Percentiles rank a stretch among this genome's conserved stretches.
Conservation (phyloP, 92 coral and sea anemone genomes). For the Micromussa lordhowensis region DNA sequence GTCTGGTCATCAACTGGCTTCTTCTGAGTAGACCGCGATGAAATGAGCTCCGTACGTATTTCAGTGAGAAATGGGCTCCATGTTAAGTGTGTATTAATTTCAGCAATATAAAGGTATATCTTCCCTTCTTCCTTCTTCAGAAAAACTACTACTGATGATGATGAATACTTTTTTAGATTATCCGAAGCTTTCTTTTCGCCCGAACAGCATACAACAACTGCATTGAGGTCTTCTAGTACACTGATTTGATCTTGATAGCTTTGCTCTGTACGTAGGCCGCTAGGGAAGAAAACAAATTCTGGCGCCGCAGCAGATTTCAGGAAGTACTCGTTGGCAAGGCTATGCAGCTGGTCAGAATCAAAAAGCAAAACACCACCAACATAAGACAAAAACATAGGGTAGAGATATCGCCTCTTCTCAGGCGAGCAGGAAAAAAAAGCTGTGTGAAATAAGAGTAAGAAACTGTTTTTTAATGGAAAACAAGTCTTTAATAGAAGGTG, state of each 20-base stretch:
- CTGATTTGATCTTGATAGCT: neutral
- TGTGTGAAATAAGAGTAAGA: neutral
- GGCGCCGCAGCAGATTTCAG: neutral
- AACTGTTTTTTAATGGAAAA: neutral
- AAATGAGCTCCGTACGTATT: conserved; percentile 2
- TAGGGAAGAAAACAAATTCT: neutral
- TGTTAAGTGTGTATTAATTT: rapidly evolving
- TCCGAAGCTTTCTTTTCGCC: neutral
- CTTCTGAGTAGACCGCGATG: conserved; percentile 3
- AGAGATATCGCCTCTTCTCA: neutral
- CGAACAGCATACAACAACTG: conserved; percentile 4
- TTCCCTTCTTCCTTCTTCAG: conserved; percentile 4
- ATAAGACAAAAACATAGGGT: neutral
- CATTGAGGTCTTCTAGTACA: neutral
- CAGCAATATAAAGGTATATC: neutral
- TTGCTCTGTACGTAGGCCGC: neutral
- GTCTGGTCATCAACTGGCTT: neutral
- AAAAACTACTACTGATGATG: neutral
- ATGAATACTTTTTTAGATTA: neutral
- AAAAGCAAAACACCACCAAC: neutral
- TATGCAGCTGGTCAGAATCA: conserved; percentile 1
- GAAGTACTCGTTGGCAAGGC: neutral
- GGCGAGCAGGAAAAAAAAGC: neutral
- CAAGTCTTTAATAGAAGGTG: neutral
- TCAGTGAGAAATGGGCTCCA: neutral